Conservation (phyloP, 2,797 vertebrate species). For the Nyctibius grandis region DNA sequence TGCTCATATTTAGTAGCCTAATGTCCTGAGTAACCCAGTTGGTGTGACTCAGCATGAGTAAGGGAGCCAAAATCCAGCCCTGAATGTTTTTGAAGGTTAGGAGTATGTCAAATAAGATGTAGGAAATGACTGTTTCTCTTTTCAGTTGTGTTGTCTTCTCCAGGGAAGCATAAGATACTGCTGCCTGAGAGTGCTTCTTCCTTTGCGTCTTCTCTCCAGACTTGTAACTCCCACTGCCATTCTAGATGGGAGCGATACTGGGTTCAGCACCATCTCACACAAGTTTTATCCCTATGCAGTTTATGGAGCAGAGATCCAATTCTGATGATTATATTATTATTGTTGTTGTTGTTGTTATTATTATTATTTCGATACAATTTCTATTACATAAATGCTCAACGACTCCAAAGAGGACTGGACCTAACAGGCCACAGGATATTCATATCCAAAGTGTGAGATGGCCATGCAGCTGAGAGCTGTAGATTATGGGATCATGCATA, state of each 20-base stretch:
- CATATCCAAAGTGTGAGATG: neutral
- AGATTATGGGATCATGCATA: neutral
- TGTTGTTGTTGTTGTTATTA: neutral
- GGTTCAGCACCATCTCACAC: neutral
- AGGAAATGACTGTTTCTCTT: neutral
- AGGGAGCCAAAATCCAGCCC: conserved; percentile 23
- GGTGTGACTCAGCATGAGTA: conserved; percentile 40
- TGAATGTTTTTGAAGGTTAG: conserved; percentile 50
- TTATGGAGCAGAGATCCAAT: neutral
- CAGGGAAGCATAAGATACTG: neutral
- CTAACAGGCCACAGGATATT: neutral
- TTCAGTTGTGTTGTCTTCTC: neutral
- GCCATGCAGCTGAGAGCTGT: neutral
- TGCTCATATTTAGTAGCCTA: conserved; percentile 43
- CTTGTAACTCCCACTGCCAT: neutral
- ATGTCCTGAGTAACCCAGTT: neutral
- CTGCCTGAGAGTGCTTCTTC: neutral
- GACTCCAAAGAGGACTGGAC: neutral
- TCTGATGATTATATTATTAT: neutral
- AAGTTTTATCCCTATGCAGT: neutral
- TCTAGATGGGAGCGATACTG: neutral
- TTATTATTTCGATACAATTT: neutral
- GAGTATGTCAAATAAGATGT: neutral
- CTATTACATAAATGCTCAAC: neutral
- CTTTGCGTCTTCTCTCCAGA: neutral